phyloP scores from a whole-genome alignment of 1,140 invertebrate species.

The Lordiphosa clarofinis region DNA sequence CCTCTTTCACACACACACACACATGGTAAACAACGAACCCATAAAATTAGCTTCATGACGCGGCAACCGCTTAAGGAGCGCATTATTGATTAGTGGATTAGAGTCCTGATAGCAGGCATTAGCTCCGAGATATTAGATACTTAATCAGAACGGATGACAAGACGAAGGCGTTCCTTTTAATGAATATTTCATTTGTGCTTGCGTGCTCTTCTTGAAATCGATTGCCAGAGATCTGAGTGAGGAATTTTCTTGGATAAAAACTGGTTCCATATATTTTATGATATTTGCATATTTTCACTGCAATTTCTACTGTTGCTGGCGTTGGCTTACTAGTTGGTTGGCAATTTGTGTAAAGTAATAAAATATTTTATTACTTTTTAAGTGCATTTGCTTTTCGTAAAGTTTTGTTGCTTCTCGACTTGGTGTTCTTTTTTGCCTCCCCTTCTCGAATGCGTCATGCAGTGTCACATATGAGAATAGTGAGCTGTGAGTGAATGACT shows the following conservation, averaged over 20 bases:
- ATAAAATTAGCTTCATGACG: slow-evolving; percentile 64
- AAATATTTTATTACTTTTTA: slow-evolving; percentile 75
- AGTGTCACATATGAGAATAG: slow-evolving; percentile 55
- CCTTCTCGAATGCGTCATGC: slow-evolving; percentile 39
- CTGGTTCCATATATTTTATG: slow-evolving; percentile 1
- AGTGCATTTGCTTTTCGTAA: slow-evolving; percentile 68
- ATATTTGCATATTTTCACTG: slow-evolving; percentile 44
- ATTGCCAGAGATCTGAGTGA: not conserved
- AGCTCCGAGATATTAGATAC: slow-evolving; percentile 33
- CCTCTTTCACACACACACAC: slow-evolving; percentile 70
- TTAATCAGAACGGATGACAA: slow-evolving; percentile 50
- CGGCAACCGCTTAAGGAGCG: slow-evolving; percentile 30
- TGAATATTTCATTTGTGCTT: slow-evolving; percentile 52
- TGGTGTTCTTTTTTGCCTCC: slow-evolving; percentile 7
- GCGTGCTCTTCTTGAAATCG: slow-evolving; percentile 10
- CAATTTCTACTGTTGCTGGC: slow-evolving; percentile 23
- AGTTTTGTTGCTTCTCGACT: slow-evolving; percentile 42
- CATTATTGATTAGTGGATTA: slow-evolving; percentile 65
- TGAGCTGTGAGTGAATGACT: slow-evolving; percentile 49
- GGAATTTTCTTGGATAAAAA: not conserved
- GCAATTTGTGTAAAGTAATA: slow-evolving; percentile 46
- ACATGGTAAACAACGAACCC: slow-evolving; percentile 49
- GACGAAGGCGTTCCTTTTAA: slow-evolving; percentile 28
- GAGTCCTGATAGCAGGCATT: slow-evolving; percentile 35
- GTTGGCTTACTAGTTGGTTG: slow-evolving; percentile 12